Evolutionary conservation across 2,888 invertebrate species (phyloP).

Genomic region (Leptura quadrifasciata): DNA sequence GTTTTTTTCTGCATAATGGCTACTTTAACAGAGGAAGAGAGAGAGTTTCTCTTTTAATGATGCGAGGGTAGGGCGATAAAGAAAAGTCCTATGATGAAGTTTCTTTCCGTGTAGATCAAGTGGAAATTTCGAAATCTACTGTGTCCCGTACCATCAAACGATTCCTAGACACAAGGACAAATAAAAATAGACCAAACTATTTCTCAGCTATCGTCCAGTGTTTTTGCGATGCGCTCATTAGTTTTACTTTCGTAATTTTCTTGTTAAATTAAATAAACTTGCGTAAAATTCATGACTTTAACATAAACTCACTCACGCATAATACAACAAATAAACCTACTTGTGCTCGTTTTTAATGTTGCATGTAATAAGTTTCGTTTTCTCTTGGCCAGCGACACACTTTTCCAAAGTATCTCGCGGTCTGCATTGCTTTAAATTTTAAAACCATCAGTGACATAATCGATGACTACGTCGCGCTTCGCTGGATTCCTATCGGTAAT

Average conservation of each 20-base stretch:
- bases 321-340: slow-evolving; percentile 7
- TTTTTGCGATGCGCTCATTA: background rate
- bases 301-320: slow-evolving; percentile 1
- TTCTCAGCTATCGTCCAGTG: no score
- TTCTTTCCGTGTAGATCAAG: no score
- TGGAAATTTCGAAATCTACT: no score
- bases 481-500: background rate
- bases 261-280: background rate
- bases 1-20: no score
- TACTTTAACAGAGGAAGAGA: no score
- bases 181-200: no score
- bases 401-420: background rate
- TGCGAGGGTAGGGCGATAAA: no score
- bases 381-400: background rate
- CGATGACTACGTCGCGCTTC: background rate
- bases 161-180: no score
- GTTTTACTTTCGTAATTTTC: background rate
- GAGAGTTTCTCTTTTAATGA: no score
- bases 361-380: background rate
- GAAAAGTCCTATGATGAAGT: no score
- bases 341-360: slow-evolving; percentile 7
- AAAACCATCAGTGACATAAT: slow-evolving; percentile 1
- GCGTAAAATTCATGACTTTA: slow-evolving; percentile 5
- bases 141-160: no score
- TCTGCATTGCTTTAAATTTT: background rate